These are phyloP conservation scores for Drosophila robusta DNA, from an alignment of 2,888 invertebrate genomes.

Conservation along the genomic window DNA sequence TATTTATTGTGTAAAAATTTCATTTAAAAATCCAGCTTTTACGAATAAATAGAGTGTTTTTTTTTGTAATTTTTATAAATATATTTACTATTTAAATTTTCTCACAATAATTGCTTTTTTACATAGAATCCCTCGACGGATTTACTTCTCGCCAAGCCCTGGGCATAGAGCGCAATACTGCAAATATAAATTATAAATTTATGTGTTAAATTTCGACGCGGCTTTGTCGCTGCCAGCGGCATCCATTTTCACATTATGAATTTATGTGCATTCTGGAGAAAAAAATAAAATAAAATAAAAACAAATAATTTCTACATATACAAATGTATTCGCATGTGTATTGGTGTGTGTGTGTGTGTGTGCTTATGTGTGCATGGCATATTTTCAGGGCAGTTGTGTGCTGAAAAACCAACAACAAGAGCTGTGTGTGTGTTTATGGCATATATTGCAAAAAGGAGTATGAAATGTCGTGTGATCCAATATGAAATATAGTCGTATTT, in stretches of 20 bases:
- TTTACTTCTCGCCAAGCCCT: conserved; percentile 7
- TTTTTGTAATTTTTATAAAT: conserved; percentile 1
- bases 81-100: conserved; percentile 6
- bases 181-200: conserved; percentile 58
- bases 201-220: conserved; percentile 50
- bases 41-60: too few relatives aligned
- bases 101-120: not conserved
- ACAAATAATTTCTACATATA: not conserved
- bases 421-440: conserved; percentile 7
- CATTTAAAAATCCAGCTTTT: not conserved
- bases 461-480: conserved; percentile 25
- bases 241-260: conserved; percentile 62
- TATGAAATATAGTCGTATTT: conserved; percentile 31
- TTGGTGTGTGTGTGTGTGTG: conserved; percentile 8
- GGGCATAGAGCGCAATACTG: conserved; percentile 16
- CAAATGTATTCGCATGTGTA: conserved; percentile 14
- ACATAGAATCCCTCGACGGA: not conserved
- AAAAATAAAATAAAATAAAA: conserved; percentile 1
- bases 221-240: conserved; percentile 33
- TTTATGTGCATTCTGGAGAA: conserved; percentile 45
- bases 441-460: conserved; percentile 20
- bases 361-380: conserved; percentile 25
- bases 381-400: conserved; percentile 47
- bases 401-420: conserved; percentile 25
- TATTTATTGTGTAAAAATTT: too few relatives aligned